Evolutionary conservation across 2,888 invertebrate species (phyloP).

Genomic region (Netelia virgata): DNA sequence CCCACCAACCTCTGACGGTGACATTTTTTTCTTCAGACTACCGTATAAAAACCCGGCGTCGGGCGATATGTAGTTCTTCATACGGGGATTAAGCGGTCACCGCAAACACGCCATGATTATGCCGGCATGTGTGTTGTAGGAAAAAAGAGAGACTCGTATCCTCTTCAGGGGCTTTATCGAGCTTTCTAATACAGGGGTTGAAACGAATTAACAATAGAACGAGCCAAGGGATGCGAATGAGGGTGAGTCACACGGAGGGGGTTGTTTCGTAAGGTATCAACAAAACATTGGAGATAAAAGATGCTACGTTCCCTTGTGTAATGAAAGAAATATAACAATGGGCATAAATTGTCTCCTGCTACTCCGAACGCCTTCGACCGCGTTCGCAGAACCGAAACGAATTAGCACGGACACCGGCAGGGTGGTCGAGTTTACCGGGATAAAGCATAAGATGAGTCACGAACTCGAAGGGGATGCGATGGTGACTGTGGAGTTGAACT

Average conservation of each 20-base stretch:
- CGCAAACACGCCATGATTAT: constrained; percentile 62
- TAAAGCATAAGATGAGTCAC: neutral
- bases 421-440: neutral
- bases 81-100: constrained; percentile 52
- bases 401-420: constrained; percentile 44
- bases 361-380: neutral
- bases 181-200: constrained; percentile 43
- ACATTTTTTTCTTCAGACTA: constrained; percentile 19
- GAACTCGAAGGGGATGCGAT: constrained; percentile 9
- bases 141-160: neutral
- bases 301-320: neutral
- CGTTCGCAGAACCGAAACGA: constrained; percentile 28
- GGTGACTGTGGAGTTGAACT: constrained; percentile 5
- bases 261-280: neutral
- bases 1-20: constrained; percentile 22
- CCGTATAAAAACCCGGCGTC: constrained; percentile 4
- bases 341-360: neutral
- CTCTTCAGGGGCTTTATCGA: neutral
- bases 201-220: constrained; percentile 46
- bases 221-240: neutral
- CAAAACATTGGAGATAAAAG: constrained; percentile 1
- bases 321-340: neutral
- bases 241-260: constrained; percentile 31
- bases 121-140: constrained; percentile 1
- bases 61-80: constrained; percentile 30